phyloP scores from a whole-genome alignment of 1,140 invertebrate genomes.

The Aphis craccivora region DNA sequence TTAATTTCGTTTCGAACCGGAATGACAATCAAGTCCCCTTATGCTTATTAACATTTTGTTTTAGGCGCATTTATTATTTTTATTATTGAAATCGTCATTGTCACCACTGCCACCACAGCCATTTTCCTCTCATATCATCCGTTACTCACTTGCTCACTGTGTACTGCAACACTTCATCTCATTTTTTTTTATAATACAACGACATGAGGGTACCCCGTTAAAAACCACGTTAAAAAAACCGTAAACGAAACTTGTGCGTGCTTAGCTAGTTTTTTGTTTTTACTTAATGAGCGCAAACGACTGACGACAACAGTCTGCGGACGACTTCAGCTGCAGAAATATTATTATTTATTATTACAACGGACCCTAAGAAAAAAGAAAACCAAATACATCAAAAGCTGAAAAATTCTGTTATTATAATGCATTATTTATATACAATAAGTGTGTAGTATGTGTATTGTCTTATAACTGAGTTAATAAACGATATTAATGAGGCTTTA shows the following conservation, averaged over 20 bases:
- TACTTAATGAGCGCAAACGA: slow-evolving; percentile 7
- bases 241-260: not conserved
- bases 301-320: not conserved
- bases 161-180: not conserved
- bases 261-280: slow-evolving; percentile 1
- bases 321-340: not conserved
- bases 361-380: not conserved
- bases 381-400: not conserved
- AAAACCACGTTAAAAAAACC: not conserved
- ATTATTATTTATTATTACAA: not conserved
- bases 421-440: not conserved
- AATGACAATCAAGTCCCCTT: not conserved
- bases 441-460: not conserved
- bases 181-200: not conserved
- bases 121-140: not conserved
- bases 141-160: not conserved
- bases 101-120: not conserved
- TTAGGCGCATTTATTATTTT: not conserved
- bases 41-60: not conserved
- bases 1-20: not conserved
- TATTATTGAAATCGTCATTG: not conserved
- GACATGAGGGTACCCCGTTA: slow-evolving; percentile 29
- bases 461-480: not conserved
- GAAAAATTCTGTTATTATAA: not conserved
- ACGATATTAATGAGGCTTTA: not conserved